A percentile compares a stretch with the other conserved stretches of the same genome.
Evolutionary conservation across 2,797 vertebrate genomes (phyloP).

Genomic region (Sciaenops ocellatus): DNA sequence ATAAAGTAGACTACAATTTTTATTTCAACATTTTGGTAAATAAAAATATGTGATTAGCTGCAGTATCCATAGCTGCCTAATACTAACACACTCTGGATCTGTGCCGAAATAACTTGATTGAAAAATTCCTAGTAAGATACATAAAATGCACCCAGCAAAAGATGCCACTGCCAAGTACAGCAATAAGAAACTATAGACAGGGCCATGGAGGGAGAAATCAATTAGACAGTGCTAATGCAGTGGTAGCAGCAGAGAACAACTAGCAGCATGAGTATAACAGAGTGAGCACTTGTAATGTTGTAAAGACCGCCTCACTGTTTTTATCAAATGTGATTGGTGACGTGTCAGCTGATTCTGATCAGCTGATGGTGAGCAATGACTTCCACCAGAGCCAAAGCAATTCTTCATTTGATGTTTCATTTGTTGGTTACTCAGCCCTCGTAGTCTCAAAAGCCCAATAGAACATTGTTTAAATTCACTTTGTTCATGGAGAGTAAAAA

Average conservation of each 20-base stretch:
- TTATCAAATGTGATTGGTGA: neutral
- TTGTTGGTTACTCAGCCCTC: neutral
- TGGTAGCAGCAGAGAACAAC: too few species aligned
- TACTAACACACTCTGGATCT: neutral
- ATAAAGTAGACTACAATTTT: neutral
- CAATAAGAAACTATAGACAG: neutral
- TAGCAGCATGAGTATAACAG: too few species aligned
- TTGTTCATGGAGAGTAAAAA: neutral
- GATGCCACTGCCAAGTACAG: too few species aligned
- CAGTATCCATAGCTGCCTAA: neutral
- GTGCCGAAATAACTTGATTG: neutral
- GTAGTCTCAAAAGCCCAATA: neutral
- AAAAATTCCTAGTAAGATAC: too few species aligned
- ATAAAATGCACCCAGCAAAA: too few species aligned
- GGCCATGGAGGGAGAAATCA: neutral
- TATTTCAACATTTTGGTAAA: neutral
- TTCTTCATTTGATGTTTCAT: conserved; percentile 6
- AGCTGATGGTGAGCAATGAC: neutral
- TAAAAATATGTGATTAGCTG: neutral
- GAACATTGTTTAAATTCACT: neutral
- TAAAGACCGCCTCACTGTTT: neutral
- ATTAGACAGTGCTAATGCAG: neutral
- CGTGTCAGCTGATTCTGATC: neutral
- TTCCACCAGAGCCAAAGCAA: neutral
- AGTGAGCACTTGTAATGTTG: neutral